These are phyloP conservation scores for Chondrilla cf. caribensis DNA, from an alignment of 37 sponge, comb jelly and placozoan species.

Conservation along the genomic window DNA sequence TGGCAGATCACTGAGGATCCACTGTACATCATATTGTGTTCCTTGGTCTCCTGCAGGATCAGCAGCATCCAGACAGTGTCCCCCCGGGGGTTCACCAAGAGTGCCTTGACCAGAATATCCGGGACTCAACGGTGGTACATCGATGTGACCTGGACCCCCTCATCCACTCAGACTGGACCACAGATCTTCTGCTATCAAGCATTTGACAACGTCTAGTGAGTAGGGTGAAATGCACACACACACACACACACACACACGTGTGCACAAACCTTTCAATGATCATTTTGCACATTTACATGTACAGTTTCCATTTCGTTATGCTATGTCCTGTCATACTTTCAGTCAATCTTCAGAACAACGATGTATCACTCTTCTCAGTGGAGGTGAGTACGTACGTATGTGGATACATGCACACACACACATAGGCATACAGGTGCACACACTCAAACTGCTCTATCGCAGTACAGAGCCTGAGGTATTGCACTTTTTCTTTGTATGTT, in stretches of 20 bases:
- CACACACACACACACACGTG: no score
- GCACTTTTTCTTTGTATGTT: no score
- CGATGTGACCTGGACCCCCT: slow-evolving; percentile 26
- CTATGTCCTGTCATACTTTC: neutral
- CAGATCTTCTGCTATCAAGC: slow-evolving; percentile 28
- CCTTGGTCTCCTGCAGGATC: no score
- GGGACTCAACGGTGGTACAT: slow-evolving; percentile 1
- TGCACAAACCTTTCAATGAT: no score
- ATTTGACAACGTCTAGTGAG: neutral
- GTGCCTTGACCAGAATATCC: neutral
- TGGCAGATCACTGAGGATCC: no score
- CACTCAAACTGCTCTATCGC: no score
- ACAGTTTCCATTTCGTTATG: no score
- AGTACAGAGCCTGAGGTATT: no score
- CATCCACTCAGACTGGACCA: slow-evolving; percentile 6
- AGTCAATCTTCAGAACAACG: slow-evolving; percentile 13
- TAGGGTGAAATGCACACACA: neutral
- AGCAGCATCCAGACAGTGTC: slow-evolving; percentile 9
- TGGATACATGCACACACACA: no score
- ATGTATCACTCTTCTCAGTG: slow-evolving; percentile 25
- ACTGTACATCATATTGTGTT: no score
- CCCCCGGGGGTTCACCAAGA: neutral
- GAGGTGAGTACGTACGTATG: slow-evolving; percentile 3
- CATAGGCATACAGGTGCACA: no score
- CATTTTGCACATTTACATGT: no score